These are phyloP conservation scores for Schlechtendalia chinensis DNA, from an alignment of 1,140 invertebrate genomes.

Conservation along the genomic window DNA sequence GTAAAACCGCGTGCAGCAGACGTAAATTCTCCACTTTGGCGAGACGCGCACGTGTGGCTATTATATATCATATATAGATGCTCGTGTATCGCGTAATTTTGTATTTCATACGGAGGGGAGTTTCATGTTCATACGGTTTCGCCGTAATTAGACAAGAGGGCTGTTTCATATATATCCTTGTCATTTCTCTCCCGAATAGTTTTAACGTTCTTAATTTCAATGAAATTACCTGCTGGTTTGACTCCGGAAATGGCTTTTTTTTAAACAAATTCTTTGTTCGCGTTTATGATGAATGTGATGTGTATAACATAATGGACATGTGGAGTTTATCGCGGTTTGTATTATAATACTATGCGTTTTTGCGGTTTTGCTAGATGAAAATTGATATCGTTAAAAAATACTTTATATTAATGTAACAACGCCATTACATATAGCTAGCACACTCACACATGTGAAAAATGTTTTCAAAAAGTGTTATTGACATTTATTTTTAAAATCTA, in stretches of 20 bases:
- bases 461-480: not conserved
- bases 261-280: not conserved
- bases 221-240: conserved; percentile 6
- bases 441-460: not conserved
- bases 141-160: conserved; percentile 14
- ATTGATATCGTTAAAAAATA: too few relatives aligned
- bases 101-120: not conserved
- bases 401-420: too few relatives aligned
- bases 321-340: too few relatives aligned
- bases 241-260: not conserved
- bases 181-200: not conserved
- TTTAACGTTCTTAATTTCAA: conserved; percentile 26
- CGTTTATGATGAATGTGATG: not conserved
- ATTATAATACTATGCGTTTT: too few relatives aligned
- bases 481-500: not conserved
- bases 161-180: not conserved
- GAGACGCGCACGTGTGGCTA: not conserved
- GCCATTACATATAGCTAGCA: too few relatives aligned
- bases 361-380: too few relatives aligned
- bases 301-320: not conserved
- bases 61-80: too few relatives aligned
- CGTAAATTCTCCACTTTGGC: not conserved
- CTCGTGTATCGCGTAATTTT: not conserved
- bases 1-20: not conserved
- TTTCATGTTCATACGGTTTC: not conserved